phyloP scores from a whole-genome alignment of 2,797 vertebrate genomes.

The Miichthys miiuy region DNA sequence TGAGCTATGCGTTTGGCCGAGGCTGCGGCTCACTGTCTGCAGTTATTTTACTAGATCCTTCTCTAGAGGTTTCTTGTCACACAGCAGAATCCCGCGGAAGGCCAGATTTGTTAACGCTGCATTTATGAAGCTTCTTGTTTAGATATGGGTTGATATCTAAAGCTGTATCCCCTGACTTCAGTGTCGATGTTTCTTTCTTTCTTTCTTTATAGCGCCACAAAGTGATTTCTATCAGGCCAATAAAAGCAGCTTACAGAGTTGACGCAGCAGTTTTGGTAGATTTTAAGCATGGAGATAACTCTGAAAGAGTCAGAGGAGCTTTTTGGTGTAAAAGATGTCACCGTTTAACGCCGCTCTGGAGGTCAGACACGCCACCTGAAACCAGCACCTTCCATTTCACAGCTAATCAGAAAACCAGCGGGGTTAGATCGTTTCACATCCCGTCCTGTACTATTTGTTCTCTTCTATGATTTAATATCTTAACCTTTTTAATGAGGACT shows the following conservation, averaged over 20 bases:
- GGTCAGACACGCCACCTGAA: conserved; percentile 13
- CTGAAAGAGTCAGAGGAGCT: conserved; percentile 2
- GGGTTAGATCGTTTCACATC: neutral
- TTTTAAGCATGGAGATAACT: neutral
- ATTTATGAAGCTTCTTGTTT: conserved; percentile 53
- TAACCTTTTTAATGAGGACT: conserved; percentile 4
- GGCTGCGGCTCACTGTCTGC: conserved; percentile 28
- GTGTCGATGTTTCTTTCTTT: conserved; percentile 17
- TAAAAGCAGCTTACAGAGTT: conserved; percentile 32
- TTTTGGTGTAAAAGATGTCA: conserved; percentile 14
- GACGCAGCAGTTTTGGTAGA: conserved; percentile 43
- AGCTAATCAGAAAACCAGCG: conserved; percentile 3
- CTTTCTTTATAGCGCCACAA: conserved; percentile 18
- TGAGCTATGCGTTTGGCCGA: conserved; percentile 49
- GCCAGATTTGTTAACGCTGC: conserved; percentile 41
- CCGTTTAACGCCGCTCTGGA: neutral
- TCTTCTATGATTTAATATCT: conserved; percentile 6
- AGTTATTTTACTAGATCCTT: conserved; percentile 41
- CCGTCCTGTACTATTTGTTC: neutral
- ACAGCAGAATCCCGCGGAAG: conserved; percentile 26
- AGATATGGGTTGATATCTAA: conserved; percentile 29
- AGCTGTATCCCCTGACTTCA: conserved; percentile 9
- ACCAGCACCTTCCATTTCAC: neutral
- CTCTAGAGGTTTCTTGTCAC: conserved; percentile 28
- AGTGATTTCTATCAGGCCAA: conserved; percentile 36